Evolutionary conservation across 2,888 invertebrate genomes (phyloP).

Genomic region (Epirrhoe alternata): DNA sequence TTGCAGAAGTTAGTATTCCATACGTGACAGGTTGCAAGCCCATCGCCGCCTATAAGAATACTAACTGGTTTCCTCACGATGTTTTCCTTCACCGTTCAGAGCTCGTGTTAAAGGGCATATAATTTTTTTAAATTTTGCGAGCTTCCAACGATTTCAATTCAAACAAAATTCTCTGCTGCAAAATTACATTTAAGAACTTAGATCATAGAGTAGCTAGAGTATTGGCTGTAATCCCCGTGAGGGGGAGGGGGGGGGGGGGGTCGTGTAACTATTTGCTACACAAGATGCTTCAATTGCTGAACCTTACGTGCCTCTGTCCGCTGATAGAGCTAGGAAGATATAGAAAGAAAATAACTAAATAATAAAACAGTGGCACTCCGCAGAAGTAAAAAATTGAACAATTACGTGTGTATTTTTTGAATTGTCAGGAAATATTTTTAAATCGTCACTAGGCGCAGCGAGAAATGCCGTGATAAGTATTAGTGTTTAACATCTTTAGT

Average conservation of each 20-base stretch:
- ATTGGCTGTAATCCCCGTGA: not conserved
- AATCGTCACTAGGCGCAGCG: no score
- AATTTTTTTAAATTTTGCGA: not conserved
- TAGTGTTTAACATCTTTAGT: no score
- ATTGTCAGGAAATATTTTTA: no score
- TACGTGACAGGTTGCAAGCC: no score
- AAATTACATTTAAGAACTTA: not conserved
- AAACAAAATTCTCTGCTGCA: not conserved
- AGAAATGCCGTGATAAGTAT: no score
- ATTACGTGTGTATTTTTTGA: no score
- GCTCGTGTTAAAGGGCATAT: not conserved
- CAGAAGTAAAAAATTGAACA: no score
- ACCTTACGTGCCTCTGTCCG: constrained; percentile 17
- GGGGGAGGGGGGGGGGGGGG: constrained; percentile 7
- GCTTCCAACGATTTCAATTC: not conserved
- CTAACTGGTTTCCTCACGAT: no score
- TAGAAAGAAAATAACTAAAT: not conserved
- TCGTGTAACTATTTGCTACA: constrained; percentile 43
- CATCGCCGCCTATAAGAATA: no score
- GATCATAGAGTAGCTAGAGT: not conserved
- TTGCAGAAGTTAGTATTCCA: no score
- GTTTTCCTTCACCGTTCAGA: no score
- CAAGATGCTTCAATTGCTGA: constrained; percentile 48
- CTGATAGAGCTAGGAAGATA: not conserved
- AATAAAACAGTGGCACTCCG: no score